Percentiles rank a stretch among this genome's conserved stretches.
Conservation (phyloP, 2,888 invertebrate genomes). For the Tetragonisca angustula region DNA sequence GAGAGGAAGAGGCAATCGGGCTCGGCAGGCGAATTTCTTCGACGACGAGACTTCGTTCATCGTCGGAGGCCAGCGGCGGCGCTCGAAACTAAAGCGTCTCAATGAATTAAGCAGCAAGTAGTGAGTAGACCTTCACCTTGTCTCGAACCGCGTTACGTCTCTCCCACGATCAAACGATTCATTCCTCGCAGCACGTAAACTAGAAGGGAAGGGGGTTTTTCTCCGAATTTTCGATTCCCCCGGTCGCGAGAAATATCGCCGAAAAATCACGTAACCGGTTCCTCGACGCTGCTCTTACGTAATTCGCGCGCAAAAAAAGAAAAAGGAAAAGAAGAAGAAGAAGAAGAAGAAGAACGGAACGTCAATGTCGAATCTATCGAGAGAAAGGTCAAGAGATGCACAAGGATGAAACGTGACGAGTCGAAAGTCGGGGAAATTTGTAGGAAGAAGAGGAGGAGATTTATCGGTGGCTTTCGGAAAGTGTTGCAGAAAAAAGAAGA, state of each 20-base stretch:
- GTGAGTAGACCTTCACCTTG: conserved; percentile 65
- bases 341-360: no score
- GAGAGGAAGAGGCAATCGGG: neutral
- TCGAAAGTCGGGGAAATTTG: conserved; percentile 4
- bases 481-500: conserved; percentile 33
- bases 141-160: conserved; percentile 39
- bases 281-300: conserved; percentile 38
- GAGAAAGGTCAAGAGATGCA: conserved; percentile 1
- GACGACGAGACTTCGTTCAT: conserved; percentile 17
- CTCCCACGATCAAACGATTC: conserved; percentile 31
- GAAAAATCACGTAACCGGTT: conserved; percentile 4
- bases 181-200: conserved; percentile 46
- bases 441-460: neutral
- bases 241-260: conserved; percentile 17
- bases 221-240: conserved; percentile 40
- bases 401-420: neutral
- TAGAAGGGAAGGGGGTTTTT: no score
- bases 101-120: conserved; percentile 62
- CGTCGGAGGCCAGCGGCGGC: conserved; percentile 38
- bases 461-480: conserved; percentile 48
- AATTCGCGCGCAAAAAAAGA: conserved; percentile 7
- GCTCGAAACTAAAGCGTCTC: conserved; percentile 58
- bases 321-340: no score
- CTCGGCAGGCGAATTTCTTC: conserved; percentile 36
- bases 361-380: conserved; percentile 5